Percentiles rank a stretch among this genome's conserved stretches.
phyloP scores from a whole-genome alignment of 2,113 vertebrate genomes.

The Erythrolamprus reginae region DNA sequence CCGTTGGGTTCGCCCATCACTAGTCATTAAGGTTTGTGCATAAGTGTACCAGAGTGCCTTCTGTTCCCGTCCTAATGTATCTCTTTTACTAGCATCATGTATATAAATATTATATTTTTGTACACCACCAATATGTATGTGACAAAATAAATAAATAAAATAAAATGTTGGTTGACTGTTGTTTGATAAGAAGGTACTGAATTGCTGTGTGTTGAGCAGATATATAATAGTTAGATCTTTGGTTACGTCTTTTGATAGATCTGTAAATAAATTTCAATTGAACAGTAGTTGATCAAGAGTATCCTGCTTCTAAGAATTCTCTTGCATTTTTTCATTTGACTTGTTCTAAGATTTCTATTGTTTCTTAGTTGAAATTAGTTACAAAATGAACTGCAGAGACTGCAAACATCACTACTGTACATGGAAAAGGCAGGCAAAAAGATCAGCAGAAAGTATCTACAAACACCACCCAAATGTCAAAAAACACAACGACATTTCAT shows the following conservation, averaged over 20 bases:
- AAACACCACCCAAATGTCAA: background rate
- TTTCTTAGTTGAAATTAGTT: background rate
- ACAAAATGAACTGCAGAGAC: background rate
- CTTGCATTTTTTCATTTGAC: background rate
- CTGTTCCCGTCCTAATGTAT: too few relatives aligned
- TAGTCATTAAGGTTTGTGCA: too few relatives aligned
- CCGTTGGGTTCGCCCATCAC: too few relatives aligned
- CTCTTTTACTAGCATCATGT: too few relatives aligned
- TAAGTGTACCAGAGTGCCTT: too few relatives aligned
- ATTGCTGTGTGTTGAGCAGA: background rate
- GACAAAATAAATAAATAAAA: too few relatives aligned
- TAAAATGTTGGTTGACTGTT: background rate
- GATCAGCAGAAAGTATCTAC: background rate
- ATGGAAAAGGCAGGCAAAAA: background rate
- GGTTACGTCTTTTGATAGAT: background rate
- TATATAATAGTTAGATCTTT: background rate
- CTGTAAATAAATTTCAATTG: background rate
- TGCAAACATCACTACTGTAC: background rate
- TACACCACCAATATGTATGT: too few relatives aligned
- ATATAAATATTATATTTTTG: too few relatives aligned
- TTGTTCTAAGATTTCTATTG: background rate
- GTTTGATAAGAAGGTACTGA: background rate
- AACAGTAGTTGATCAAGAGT: background rate
- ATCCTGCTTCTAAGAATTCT: background rate
- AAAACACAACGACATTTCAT: background rate